Evolutionary conservation across 2,113 vertebrate species (phyloP).

Genomic region (Artemisiospiza belli): DNA sequence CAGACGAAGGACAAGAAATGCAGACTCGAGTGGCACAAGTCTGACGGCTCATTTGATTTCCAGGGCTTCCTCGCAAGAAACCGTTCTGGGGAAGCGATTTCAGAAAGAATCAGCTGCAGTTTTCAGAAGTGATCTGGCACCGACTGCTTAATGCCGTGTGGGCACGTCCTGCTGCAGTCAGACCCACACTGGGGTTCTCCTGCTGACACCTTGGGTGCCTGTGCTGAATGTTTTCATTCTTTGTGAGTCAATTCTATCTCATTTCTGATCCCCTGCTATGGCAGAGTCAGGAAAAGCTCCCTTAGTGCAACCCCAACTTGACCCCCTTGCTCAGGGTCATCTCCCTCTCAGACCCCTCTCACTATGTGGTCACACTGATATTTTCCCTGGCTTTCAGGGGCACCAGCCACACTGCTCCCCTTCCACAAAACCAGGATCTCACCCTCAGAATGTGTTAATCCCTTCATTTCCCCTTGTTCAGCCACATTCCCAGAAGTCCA

Average conservation of each 20-base stretch:
- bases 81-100: neutral
- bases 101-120: neutral
- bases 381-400: neutral
- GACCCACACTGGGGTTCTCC: neutral
- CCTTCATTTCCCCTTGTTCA: neutral
- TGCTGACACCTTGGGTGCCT: neutral
- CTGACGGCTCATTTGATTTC: neutral
- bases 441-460: neutral
- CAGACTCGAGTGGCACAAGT: neutral
- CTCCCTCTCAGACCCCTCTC: neutral
- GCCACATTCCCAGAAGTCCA: neutral
- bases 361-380: accelerated
- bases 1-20: neutral
- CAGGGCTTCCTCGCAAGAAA: neutral
- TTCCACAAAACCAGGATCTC: neutral
- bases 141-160: neutral
- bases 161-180: neutral
- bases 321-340: neutral
- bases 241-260: neutral
- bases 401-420: neutral
- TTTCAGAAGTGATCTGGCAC: neutral
- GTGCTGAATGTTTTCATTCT: neutral
- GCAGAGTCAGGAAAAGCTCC: neutral
- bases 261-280: neutral
- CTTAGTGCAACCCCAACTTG: neutral